Evolutionary conservation across 2,797 vertebrate genomes (phyloP).

Genomic region (Sebastes trivittatus): DNA sequence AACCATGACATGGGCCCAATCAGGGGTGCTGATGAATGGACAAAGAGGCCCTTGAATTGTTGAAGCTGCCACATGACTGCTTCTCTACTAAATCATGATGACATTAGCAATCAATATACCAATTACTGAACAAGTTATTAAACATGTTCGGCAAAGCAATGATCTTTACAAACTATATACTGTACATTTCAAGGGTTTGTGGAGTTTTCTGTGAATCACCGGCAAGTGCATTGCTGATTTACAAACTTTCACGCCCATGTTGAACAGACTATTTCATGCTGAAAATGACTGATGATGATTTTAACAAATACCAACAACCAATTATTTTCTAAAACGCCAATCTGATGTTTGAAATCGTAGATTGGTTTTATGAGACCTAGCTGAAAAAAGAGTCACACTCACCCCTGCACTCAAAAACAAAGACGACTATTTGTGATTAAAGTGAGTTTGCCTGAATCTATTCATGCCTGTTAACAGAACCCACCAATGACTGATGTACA

Average conservation of each 20-base stretch:
- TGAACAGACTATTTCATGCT: neutral
- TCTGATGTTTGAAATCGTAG: neutral
- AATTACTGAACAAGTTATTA: conserved; percentile 95
- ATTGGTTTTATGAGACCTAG: neutral
- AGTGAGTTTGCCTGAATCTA: conserved; percentile 1
- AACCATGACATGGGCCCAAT: conserved; percentile 92
- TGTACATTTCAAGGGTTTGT: conserved; percentile 25
- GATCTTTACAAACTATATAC: conserved; percentile 30
- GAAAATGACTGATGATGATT: neutral
- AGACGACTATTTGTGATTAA: neutral
- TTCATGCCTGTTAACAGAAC: conserved; percentile 23
- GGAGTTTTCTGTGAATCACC: conserved; percentile 4
- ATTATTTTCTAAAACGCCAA: neutral
- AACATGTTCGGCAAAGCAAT: conserved; percentile 61
- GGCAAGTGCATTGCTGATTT: neutral
- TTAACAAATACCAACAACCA: neutral
- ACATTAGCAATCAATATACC: conserved; percentile 95
- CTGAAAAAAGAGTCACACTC: neutral
- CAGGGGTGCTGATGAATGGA: conserved; percentile 96
- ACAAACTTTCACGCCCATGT: neutral
- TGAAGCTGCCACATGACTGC: conserved; percentile 86
- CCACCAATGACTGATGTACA: conserved; percentile 40
- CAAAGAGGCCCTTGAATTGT: conserved; percentile 92
- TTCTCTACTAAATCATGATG: conserved; percentile 93
- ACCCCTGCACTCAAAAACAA: neutral